These are phyloP conservation scores for Spisula solida DNA, from an alignment of 2,888 invertebrate species.

Conservation along the genomic window DNA sequence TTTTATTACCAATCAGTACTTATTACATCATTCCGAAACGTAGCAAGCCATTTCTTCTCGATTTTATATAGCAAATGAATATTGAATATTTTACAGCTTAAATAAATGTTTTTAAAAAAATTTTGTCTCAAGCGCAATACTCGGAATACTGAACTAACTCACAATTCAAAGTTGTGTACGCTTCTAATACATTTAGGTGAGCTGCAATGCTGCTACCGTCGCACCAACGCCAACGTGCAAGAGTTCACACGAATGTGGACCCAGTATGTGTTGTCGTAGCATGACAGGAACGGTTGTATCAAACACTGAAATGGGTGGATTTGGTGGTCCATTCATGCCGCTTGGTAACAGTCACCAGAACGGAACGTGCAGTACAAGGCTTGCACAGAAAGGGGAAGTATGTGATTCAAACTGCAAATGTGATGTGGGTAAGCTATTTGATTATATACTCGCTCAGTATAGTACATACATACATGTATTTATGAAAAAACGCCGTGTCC, in stretches of 20 bases:
- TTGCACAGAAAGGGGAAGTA: slow-evolving; percentile 65
- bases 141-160: no score
- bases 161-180: no score
- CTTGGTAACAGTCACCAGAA: slow-evolving; percentile 16
- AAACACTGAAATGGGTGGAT: slow-evolving; percentile 54
- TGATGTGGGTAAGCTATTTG: slow-evolving; percentile 55
- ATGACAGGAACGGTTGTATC: slow-evolving; percentile 48
- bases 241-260: slow-evolving; percentile 49
- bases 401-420: slow-evolving; percentile 65
- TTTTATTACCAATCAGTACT: no score
- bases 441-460: neutral
- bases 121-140: no score
- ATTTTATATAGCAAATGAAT: no score
- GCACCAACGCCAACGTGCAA: neutral
- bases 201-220: neutral
- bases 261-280: slow-evolving; percentile 58
- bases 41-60: no score
- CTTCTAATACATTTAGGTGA: no score
- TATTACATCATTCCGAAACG: no score
- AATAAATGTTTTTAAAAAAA: no score
- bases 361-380: slow-evolving; percentile 57
- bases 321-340: slow-evolving; percentile 43
- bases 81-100: no score
- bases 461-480: no score
- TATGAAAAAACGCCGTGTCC: no score